These are phyloP conservation scores for Scyliorhinus canicula DNA, from an alignment of 2,797 vertebrate genomes.

Conservation along the genomic window DNA sequence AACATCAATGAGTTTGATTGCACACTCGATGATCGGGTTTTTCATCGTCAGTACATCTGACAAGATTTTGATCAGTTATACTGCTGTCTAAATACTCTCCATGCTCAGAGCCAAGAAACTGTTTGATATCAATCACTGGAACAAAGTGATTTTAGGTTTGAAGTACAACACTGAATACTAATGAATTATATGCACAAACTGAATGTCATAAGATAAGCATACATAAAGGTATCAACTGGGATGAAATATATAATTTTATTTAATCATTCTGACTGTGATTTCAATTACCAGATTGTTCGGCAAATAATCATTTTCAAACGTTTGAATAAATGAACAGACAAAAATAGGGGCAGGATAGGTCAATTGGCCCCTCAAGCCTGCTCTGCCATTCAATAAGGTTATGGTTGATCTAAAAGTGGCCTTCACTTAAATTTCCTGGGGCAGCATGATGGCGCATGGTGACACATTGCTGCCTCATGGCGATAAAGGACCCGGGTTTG, in stretches of 20 bases:
- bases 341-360: not conserved
- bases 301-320: not conserved
- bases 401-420: not conserved
- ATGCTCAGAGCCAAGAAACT: not conserved
- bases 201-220: not conserved
- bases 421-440: too few species aligned
- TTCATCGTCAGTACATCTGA: not conserved
- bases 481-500: too few species aligned
- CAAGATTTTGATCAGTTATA: not conserved
- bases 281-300: not conserved
- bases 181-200: not conserved
- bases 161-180: slow-evolving; percentile 18
- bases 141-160: not conserved
- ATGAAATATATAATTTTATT: slow-evolving; percentile 3
- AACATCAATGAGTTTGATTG: slow-evolving; percentile 8
- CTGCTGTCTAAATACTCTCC: not conserved
- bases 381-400: not conserved
- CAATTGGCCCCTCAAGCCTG: not conserved
- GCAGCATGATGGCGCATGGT: too few species aligned
- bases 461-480: too few species aligned
- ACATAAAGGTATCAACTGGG: not conserved
- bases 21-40: not conserved
- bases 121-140: slow-evolving; percentile 10
- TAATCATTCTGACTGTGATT: slow-evolving; percentile 2
- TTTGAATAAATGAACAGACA: not conserved